Conservation (phyloP, 2,797 vertebrate species). For the Oreortyx pictus region DNA sequence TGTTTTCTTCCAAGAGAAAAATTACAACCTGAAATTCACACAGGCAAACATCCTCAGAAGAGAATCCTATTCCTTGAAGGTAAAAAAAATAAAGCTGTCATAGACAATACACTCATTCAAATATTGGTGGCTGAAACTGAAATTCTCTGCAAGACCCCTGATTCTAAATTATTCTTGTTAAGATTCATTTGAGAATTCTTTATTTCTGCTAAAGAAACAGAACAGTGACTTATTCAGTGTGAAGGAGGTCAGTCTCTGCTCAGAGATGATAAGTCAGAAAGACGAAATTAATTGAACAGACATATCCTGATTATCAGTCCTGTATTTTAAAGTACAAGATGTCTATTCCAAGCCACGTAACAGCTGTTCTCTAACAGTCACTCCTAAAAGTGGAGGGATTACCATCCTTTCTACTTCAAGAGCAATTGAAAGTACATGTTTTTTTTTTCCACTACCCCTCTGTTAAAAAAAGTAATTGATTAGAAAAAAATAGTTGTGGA, state of each 20-base stretch:
- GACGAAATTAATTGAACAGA: background rate
- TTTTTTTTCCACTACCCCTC: background rate
- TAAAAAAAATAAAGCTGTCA: background rate
- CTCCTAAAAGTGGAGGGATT: background rate
- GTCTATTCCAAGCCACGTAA: accelerated
- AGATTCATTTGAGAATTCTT: background rate
- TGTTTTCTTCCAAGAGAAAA: background rate
- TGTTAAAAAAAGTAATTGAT: background rate
- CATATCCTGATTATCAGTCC: background rate
- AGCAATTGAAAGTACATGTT: background rate
- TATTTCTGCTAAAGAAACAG: background rate
- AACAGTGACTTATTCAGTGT: background rate
- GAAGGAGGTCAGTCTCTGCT: background rate
- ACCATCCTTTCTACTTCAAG: background rate
- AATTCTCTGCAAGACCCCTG: background rate
- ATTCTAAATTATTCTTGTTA: background rate
- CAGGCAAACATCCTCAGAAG: background rate
- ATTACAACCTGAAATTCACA: background rate
- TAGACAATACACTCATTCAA: background rate
- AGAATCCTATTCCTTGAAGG: background rate
- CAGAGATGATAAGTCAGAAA: background rate
- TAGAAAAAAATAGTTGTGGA: background rate
- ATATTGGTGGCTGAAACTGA: background rate
- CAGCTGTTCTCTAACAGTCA: background rate
- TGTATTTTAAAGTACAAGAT: background rate